Conservation (phyloP, 2,797 vertebrate species). For the Apodemus agrarius region DNA sequence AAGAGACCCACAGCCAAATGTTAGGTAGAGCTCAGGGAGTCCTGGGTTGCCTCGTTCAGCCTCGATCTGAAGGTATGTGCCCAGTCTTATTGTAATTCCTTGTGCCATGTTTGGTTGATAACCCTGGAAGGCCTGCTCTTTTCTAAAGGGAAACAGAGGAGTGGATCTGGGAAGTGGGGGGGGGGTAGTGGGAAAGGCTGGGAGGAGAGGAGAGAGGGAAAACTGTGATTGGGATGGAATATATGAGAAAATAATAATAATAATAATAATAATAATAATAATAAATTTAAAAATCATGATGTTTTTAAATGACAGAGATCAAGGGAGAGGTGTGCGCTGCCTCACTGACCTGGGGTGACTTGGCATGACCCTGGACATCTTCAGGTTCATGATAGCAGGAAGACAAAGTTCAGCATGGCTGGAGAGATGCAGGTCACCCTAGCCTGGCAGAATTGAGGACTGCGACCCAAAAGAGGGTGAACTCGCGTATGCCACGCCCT, state of each 20-base stretch:
- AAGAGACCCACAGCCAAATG: too few species aligned
- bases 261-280: not conserved
- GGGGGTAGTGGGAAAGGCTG: not conserved
- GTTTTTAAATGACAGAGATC: not conserved
- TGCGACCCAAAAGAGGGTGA: not conserved
- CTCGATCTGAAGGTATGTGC: not conserved
- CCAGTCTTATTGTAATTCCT: not conserved
- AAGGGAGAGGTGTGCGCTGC: not conserved
- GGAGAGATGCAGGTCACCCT: not conserved
- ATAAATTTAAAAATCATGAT: not conserved
- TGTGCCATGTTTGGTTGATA: not conserved
- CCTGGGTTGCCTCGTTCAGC: not conserved
- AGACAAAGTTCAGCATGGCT: not conserved
- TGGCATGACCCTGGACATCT: not conserved
- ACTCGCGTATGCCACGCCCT: not conserved
- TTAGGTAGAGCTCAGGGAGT: too few species aligned
- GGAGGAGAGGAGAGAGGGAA: not conserved
- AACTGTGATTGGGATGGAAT: not conserved
- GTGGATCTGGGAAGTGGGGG: not conserved
- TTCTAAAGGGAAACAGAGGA: not conserved
- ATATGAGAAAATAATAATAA: not conserved
- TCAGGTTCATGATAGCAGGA: not conserved
- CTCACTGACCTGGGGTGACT: accelerated
- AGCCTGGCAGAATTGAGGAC: accelerated
- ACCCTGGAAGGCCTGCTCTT: not conserved